These are phyloP conservation scores for human (Homo sapiens) DNA, from an alignment of 2,113 vertebrate genomes.

Conservation along the genomic window DNA sequence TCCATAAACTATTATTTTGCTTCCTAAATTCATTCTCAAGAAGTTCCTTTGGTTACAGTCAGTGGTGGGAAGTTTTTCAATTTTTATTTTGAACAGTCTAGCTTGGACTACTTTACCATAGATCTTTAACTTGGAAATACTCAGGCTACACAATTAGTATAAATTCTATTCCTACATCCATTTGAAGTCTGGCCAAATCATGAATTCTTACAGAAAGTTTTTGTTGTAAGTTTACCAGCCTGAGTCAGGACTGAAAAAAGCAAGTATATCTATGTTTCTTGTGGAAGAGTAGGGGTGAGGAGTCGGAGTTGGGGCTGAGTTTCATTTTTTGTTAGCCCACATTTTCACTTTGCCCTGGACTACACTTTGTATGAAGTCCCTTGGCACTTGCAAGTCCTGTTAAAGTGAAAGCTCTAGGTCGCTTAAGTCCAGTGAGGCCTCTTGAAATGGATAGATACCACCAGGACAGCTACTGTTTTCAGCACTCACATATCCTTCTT, in stretches of 20 bases:
- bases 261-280: background rate
- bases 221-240: background rate
- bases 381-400: background rate
- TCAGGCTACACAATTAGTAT: background rate
- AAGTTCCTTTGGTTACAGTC: background rate
- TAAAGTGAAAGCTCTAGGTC: background rate
- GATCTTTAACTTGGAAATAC: slow-evolving; percentile 28
- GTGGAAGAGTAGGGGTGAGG: rapidly evolving
- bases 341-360: background rate
- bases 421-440: background rate
- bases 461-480: background rate
- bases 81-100: background rate
- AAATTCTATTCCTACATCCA: background rate
- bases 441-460: background rate
- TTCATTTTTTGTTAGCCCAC: background rate
- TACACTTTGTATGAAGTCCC: background rate
- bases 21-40: background rate
- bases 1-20: background rate
- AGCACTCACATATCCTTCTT: background rate
- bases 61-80: background rate
- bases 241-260: background rate
- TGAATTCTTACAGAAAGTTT: background rate
- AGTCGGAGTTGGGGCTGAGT: background rate
- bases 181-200: background rate
- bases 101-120: background rate